Evolutionary conservation across 2,888 invertebrate genomes (phyloP).

Genomic region (Rhogogaster chlorosoma): DNA sequence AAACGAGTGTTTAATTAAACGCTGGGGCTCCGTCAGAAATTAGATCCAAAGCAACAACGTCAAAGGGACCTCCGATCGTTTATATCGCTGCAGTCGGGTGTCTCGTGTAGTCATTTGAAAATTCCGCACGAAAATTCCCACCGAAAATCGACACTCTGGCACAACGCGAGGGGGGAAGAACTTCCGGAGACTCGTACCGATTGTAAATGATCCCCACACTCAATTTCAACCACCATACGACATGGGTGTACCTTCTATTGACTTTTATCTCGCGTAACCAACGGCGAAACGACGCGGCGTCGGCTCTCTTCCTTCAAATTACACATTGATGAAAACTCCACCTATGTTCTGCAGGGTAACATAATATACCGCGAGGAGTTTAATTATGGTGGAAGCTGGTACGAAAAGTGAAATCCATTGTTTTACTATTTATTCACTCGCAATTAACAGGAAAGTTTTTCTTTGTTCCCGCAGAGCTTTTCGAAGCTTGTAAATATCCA

Average conservation of each 20-base stretch:
- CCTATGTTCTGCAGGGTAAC: not conserved
- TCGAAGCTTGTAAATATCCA: not conserved
- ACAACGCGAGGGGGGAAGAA: not conserved
- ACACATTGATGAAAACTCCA: not conserved
- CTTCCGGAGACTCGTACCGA: not conserved
- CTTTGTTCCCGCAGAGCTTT: not conserved
- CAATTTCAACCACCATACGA: not conserved
- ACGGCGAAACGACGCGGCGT: not conserved
- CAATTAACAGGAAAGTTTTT: not conserved
- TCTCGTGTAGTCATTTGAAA: not conserved
- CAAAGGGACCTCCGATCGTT: not conserved
- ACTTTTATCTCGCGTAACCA: conserved; percentile 13
- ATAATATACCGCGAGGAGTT: not conserved
- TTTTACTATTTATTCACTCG: not conserved
- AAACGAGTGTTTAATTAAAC: conserved; percentile 45
- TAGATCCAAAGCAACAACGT: conserved; percentile 21
- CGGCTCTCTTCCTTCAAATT: conserved; percentile 1
- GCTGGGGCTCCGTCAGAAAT: conserved; percentile 17
- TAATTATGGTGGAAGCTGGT: not conserved
- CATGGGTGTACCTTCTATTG: not conserved
- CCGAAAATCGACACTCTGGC: not conserved
- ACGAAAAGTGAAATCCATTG: not conserved
- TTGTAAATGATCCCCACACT: not conserved
- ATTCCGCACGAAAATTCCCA: not conserved
- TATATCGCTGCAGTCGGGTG: not conserved